Conservation (phyloP, 2,888 invertebrate species). For the Gisinianus flammeolus region DNA sequence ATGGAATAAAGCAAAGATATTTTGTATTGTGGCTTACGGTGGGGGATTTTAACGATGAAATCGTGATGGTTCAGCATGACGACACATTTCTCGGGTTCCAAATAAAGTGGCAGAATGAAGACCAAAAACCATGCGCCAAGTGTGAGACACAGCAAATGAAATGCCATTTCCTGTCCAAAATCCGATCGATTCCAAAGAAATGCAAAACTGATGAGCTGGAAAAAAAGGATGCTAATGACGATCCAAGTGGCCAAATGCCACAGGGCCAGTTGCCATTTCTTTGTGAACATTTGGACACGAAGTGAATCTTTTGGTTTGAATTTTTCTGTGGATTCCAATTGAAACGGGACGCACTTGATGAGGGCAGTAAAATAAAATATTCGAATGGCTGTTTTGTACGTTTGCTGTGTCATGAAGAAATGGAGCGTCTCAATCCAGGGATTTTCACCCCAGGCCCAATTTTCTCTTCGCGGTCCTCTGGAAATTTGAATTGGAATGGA, state of each 20-base stretch:
- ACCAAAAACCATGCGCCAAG: neutral
- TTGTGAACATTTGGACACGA: neutral
- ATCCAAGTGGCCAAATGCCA: neutral
- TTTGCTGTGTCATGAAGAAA: no score
- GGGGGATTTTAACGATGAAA: no score
- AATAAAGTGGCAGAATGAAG: neutral
- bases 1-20: no score
- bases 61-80: neutral
- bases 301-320: neutral
- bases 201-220: neutral
- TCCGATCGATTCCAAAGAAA: neutral
- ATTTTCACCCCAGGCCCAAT: no score
- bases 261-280: neutral
- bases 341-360: neutral
- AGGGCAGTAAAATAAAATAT: neutral
- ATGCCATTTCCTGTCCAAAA: neutral
- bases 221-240: neutral
- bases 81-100: neutral
- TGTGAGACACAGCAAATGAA: neutral
- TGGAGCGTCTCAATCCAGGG: no score
- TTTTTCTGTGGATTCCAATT: neutral
- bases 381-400: no score
- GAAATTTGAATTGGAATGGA: no score
- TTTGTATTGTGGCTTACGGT: no score
- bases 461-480: no score